Base-by-base conservation (phyloP, 1,140 invertebrate genomes). In the Drosophila quadrilineata region DNA sequence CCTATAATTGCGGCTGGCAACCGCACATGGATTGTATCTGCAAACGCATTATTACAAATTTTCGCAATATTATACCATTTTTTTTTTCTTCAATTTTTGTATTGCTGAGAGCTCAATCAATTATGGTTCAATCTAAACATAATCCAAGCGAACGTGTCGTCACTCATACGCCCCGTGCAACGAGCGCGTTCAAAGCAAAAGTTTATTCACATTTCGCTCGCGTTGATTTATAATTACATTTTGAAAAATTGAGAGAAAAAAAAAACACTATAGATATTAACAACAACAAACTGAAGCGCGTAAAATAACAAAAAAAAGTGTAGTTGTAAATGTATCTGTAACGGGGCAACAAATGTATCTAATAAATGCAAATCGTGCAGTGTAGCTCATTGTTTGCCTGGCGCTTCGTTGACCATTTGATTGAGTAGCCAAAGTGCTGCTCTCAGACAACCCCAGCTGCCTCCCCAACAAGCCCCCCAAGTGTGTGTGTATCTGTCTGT, bases 141-240 rank as follows among this genome's bases (percentile, higher is more conserved):
- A 45, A 52, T 6, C 6, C 56, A 38, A 22, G 54, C 29, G 9
- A n/a, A n/a, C n/a, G n/a, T n/a, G n/a, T n/a, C 70, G 64, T 80
- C 69, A 72, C 77, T 68, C 77, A 80, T 84, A 69, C 77, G 76
- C 68, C 68, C 72, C 72, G 56, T 80, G 35, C 17, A 35, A 60
- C 62, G 41, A 53, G n/a, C 1, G n/a, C 10, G 28, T 49, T 56
- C 62, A 53, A 53, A 56, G 49, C 67, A 41, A 85, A 85, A 74
- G 77, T 82, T 82, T 82, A 82, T 82, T 82, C 77, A 82, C 77
- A 79, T 70, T 74, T 33, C n/a, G n/a, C n/a, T n/a, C n/a, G 58
- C 45, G 26, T 38, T 48, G 59, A 63, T 54, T 85, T 85, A 79
- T 74, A 82, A 82, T 77, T 73, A 45, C 75, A 73, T 84, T 80